Evolutionary conservation across 2,888 invertebrate genomes (phyloP).

Genomic region (Frankliniella fusca): DNA sequence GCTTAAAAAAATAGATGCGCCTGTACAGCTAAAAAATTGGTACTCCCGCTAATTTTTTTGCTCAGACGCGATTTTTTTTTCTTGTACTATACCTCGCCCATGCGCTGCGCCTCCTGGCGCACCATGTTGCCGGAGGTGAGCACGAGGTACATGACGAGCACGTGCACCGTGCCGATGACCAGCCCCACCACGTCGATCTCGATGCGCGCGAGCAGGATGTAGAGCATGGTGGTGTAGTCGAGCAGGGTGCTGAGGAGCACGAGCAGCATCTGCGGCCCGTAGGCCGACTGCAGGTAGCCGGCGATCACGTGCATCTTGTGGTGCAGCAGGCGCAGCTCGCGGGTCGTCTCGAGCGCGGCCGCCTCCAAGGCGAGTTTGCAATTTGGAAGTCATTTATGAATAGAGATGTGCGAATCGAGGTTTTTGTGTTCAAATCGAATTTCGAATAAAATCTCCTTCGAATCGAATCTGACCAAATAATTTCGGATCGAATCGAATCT

Average conservation of each 20-base stretch:
- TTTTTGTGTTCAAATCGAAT: no score
- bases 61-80: no score
- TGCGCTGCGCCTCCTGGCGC: slow-evolving; percentile 20
- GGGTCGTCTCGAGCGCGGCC: neutral
- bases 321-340: slow-evolving; percentile 25
- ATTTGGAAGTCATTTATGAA: no score
- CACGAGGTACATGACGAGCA: slow-evolving; percentile 15
- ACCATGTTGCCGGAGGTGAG: slow-evolving; percentile 8
- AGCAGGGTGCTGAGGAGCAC: slow-evolving; percentile 9
- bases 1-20: no score
- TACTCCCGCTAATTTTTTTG: no score
- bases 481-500: no score
- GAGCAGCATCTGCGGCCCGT: slow-evolving; percentile 12
- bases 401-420: no score
- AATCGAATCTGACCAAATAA: no score
- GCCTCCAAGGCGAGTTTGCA: no score
- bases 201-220: slow-evolving; percentile 19
- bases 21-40: no score
- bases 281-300: slow-evolving; percentile 3
- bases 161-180: slow-evolving; percentile 3
- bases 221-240: slow-evolving; percentile 17
- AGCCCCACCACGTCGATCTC: neutral
- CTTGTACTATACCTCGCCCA: slow-evolving; percentile 25
- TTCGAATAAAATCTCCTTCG: no score
- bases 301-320: slow-evolving; percentile 19